A percentile compares a stretch with the other conserved stretches of the same genome.
Evolutionary conservation across 1,140 invertebrate genomes (phyloP).

Genomic region (Macrobrachium rosenbergii): DNA sequence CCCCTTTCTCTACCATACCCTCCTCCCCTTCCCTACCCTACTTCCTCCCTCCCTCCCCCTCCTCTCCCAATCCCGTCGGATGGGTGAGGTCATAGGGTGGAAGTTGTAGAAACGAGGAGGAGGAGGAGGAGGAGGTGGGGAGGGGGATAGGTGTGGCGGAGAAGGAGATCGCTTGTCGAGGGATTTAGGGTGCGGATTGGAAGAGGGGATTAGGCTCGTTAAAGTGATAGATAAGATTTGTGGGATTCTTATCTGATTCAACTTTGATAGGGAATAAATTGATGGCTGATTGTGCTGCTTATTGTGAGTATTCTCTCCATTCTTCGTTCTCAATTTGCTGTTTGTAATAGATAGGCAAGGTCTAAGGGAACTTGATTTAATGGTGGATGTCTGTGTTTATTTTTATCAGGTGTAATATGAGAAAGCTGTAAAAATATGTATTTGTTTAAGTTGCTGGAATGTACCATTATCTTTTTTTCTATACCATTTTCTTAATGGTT

Average conservation of each 20-base stretch:
- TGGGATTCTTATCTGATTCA: background rate
- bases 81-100: background rate
- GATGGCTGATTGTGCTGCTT: no score
- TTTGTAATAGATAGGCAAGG: no score
- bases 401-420: no score
- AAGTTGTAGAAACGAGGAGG: background rate
- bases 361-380: no score
- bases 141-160: background rate
- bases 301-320: no score
- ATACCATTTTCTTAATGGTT: no score
- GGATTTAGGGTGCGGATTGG: background rate
- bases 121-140: background rate
- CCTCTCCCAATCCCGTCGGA: background rate
- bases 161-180: background rate
- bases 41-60: background rate
- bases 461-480: no score
- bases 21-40: background rate
- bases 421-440: no score
- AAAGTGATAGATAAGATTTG: slow-evolving; percentile 13
- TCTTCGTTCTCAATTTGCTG: no score
- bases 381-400: no score
- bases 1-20: background rate
- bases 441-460: no score
- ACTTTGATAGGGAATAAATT: background rate
- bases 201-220: background rate